Percentiles rank a stretch among this genome's conserved stretches.
Conservation (phyloP, 1,140 invertebrate genomes). For the Choristoneura fumiferana region DNA sequence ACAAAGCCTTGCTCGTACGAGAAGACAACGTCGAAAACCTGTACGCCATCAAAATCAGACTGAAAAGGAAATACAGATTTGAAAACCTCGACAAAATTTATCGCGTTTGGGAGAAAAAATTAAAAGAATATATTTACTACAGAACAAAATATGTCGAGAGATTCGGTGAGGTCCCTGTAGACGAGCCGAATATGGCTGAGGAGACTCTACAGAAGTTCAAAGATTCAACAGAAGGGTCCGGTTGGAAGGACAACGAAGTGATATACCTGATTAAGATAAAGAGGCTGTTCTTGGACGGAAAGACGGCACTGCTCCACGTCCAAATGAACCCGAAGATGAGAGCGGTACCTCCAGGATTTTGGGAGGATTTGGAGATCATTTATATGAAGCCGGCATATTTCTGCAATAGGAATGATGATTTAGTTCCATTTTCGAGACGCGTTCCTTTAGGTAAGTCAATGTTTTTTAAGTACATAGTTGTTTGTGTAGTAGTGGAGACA, state of each 20-base stretch:
- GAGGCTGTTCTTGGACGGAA: constrained; percentile 48
- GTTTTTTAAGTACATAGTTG: too few species aligned
- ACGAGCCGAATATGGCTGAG: constrained; percentile 31
- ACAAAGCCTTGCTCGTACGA: constrained; percentile 58
- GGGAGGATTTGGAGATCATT: constrained; percentile 48
- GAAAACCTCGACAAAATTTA: constrained; percentile 40
- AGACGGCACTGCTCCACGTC: constrained; percentile 46
- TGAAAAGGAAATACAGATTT: constrained; percentile 32
- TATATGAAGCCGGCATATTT: constrained; percentile 60
- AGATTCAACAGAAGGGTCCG: constrained; percentile 25
- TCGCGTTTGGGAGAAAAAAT: constrained; percentile 38
- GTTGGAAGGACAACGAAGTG: constrained; percentile 39
- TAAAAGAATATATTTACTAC: constrained; percentile 55
- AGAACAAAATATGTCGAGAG: constrained; percentile 42
- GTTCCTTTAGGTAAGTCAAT: constrained; percentile 41
- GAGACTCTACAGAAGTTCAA: constrained; percentile 40
- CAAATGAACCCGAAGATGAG: constrained; percentile 44
- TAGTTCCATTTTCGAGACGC: constrained; percentile 21
- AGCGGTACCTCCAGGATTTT: constrained; percentile 42
- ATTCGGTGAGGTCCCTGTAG: constrained; percentile 28
- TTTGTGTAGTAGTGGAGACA: too few species aligned
- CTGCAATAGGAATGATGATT: constrained; percentile 42
- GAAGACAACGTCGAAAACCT: constrained; percentile 43
- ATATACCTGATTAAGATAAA: constrained; percentile 43
- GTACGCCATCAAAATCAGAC: constrained; percentile 48